Conservation (phyloP, 2,113 vertebrate species). For the Coryphaenoides rupestris region DNA sequence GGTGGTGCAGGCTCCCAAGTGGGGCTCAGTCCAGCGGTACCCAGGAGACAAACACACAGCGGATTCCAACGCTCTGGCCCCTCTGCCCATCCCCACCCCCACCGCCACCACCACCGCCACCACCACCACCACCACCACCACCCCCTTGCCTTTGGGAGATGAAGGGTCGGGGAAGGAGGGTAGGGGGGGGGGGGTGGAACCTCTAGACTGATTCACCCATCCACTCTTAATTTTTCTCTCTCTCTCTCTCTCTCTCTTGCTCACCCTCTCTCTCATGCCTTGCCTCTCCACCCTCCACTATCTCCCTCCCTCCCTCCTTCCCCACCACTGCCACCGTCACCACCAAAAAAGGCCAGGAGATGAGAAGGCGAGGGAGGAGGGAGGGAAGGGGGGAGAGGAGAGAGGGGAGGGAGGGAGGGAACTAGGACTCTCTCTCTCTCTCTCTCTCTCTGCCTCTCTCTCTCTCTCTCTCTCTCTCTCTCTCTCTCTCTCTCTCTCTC, state of each 20-base stretch:
- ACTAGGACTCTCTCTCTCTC: no score
- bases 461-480: slow-evolving; percentile 36
- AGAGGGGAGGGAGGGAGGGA: no score
- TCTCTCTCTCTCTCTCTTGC: not conserved
- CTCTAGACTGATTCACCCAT: slow-evolving; percentile 54
- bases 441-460: no score
- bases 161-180: no score
- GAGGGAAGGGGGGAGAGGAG: no score
- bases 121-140: no score
- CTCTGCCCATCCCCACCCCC: slow-evolving; percentile 66
- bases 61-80: slow-evolving; percentile 62
- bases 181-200: slow-evolving; percentile 53
- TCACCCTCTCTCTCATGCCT: slow-evolving; percentile 43
- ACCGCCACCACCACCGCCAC: no score
- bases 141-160: slow-evolving; percentile 56
- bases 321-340: no score
- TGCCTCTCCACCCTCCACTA: slow-evolving; percentile 34
- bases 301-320: slow-evolving; percentile 10
- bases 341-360: no score
- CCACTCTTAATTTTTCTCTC: not conserved
- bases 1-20: slow-evolving; percentile 54
- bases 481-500: slow-evolving; percentile 1
- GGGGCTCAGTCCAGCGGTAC: slow-evolving; percentile 52
- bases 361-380: no score
- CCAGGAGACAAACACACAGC: slow-evolving; percentile 63